Evolutionary conservation across 1,140 invertebrate genomes (phyloP), one percentile per base, ranked within the genome.

Genomic region (Chrysomallon squamiferum): DNA sequence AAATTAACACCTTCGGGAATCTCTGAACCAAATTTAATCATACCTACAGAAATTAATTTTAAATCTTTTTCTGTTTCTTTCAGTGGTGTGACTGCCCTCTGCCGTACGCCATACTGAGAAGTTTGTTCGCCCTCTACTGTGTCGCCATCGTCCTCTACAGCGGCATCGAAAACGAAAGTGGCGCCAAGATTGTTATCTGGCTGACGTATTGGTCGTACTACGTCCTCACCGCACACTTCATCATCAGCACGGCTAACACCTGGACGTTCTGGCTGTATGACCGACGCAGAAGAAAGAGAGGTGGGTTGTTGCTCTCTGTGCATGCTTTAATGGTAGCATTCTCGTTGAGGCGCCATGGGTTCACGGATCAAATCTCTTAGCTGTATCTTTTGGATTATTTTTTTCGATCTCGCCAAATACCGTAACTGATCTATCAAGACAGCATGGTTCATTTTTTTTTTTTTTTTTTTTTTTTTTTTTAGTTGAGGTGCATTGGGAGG

Each of bases 161-260:
- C 41, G 73, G 66, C 5, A 30, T 76, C 25, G 35, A 29, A 13
- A 60, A 45, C 43, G 56, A 22, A 3, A 49, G 75, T 38, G 72
- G 72, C 7, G 52, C 43, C 25, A 81, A 81, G 67, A 73, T 78
- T 25, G 43, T 78, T 33, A 81, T 81, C 47, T 79, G 78, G 77
- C 68, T 81, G 22, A 81, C 79, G 1, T 81, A 81, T 65, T 81
- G 79, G 79, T 74, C 75, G n/a, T 77, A 71, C 67, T 76, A 70
- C 58, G 60, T 69, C 9, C 66, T 81, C 3, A 72, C 72, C 3
- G 58, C 67, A 18, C 62, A 76, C 52, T 75, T 75, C 50, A 71
- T 75, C 22, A 32, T 78, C 41, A 70, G 73, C 0, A 69, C 73
- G 18, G 52, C 69, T 50, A 79, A 78, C 65, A 72, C 71, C 38